A percentile compares a stretch with the other conserved stretches of the same genome.
Conservation (phyloP, 2,797 vertebrate species). For the Enteromius anoplus region DNA sequence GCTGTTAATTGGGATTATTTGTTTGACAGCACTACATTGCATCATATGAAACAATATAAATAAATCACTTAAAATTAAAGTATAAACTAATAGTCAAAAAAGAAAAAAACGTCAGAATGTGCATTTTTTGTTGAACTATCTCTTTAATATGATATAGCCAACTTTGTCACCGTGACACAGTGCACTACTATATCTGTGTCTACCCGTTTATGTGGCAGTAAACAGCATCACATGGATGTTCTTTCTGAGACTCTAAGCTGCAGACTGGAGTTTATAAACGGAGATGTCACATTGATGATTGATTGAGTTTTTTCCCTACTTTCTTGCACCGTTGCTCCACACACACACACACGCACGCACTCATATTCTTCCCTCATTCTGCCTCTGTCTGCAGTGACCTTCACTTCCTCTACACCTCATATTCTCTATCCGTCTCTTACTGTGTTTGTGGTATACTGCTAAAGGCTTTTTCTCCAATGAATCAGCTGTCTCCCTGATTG, state of each 20-base stretch:
- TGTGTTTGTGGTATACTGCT: slow-evolving; percentile 14
- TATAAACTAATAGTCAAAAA: neutral
- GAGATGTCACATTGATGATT: slow-evolving; percentile 52
- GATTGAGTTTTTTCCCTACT: slow-evolving; percentile 43
- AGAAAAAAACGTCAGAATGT: neutral
- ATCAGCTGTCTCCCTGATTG: slow-evolving; percentile 35
- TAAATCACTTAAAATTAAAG: neutral
- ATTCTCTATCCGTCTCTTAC: slow-evolving; percentile 31
- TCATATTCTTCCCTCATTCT: slow-evolving; percentile 23
- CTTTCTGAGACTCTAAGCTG: slow-evolving; percentile 27
- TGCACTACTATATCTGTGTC: slow-evolving; percentile 1
- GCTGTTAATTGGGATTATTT: no score
- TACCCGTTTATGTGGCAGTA: slow-evolving; percentile 32
- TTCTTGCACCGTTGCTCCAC: slow-evolving; percentile 23
- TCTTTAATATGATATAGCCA: neutral
- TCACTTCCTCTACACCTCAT: slow-evolving; percentile 52
- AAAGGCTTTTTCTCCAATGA: slow-evolving; percentile 21
- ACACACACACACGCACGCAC: slow-evolving; percentile 15
- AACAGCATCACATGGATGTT: slow-evolving; percentile 23
- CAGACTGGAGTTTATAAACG: slow-evolving; percentile 32
- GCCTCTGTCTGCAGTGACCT: slow-evolving; percentile 56
- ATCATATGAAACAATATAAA: neutral
- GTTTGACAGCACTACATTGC: neutral
- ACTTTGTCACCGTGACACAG: neutral
- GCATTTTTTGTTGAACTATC: neutral